Conservation (phyloP, 2,113 vertebrate species). For the Tylochromis polylepis region DNA sequence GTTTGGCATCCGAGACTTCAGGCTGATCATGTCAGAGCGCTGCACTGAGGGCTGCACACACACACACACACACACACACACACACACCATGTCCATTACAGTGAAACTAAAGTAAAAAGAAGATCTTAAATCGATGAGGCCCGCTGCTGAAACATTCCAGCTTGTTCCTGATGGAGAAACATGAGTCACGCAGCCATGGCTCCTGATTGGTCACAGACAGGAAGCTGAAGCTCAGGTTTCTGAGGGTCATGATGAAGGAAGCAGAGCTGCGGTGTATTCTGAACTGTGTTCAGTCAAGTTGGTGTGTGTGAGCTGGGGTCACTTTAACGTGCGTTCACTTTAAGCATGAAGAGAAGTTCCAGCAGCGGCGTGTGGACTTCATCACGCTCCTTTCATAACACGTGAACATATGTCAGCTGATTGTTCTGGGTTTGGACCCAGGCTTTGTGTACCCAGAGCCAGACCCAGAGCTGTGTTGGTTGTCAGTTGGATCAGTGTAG, state of each 20-base stretch:
- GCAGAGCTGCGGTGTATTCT: neutral
- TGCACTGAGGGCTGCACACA: conserved; percentile 83
- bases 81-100: neutral
- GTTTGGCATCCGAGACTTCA: conserved; percentile 93
- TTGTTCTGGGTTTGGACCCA: neutral
- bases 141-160: neutral
- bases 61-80: neutral
- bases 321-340: no score
- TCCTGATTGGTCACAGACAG: neutral
- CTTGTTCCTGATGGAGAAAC: neutral
- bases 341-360: no score
- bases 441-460: neutral
- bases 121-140: neutral
- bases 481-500: neutral
- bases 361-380: neutral
- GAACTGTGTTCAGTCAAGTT: no score
- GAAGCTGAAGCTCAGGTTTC: neutral
- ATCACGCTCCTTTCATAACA: neutral
- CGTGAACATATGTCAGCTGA: neutral
- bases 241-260: neutral
- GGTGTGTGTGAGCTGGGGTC: no score
- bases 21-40: conserved; percentile 93
- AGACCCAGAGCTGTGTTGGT: no score
- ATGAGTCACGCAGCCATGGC: neutral
- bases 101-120: neutral